Evolutionary conservation across 2,797 vertebrate genomes (phyloP), one percentile per base, ranked within the genome.

Genomic region (Rhinichthys osculus): DNA sequence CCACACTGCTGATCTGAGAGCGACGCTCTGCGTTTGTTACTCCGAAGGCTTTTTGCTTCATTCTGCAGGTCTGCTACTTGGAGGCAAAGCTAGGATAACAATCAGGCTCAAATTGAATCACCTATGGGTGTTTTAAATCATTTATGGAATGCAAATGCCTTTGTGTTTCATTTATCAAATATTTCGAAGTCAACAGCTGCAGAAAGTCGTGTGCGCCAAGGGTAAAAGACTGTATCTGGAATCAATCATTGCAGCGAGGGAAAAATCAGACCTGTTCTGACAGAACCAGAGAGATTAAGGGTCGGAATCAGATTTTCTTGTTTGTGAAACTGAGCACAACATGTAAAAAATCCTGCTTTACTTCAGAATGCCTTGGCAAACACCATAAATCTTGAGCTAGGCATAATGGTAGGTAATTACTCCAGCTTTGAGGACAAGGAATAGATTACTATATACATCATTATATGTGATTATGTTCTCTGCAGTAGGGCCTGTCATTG

Each of bases 381-480:
- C 66, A 62, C 64, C 62, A 90, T 90, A 90, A 90, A 90, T 92
- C 91, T 85, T 64, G 66, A 62, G 67, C 78, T 84, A 74, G 81
- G 66, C 78, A 85, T 44, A 85, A 30, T 64, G 83, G 87, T 89
- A 86, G 87, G 92, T 90, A 92, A 89, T 91, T 92, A 87, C 73
- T 47, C 79, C 59, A 74, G 79, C 86, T 88, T 88, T 90, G 85
- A 90, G 88, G 80, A 88, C 88, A 78, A 81, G 86, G 84, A 79
- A 72, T 83, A 87, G 85, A 89, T 89, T 88, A 88, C 89, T 85
- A 72, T 83, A 87, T 90, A 92, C 89, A 92, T 93, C 91, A 91
- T 92, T 89, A 90, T 86, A 73, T 91, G 89, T 87, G 89, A 90
- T 87, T 87, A 85, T 87, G 87, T 67, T 88, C 84, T 81, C 81